A percentile compares a stretch with the other conserved stretches of the same genome.
phyloP scores from a whole-genome alignment of 2,888 invertebrate genomes.

The Diadromus collaris region DNA sequence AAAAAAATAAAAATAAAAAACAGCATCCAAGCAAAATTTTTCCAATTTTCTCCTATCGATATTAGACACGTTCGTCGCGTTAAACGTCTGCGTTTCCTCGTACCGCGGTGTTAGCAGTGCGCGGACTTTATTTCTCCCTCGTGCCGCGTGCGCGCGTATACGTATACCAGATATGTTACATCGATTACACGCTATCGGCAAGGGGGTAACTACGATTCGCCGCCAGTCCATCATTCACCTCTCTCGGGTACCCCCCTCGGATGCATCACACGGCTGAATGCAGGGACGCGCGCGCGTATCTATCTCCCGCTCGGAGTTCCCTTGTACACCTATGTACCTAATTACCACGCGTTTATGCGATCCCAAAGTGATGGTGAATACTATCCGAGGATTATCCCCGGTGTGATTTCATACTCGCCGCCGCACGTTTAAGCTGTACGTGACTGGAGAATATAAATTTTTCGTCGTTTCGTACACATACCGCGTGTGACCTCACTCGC shows the following conservation, averaged over 20 bases:
- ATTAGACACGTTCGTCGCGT: conserved; percentile 27
- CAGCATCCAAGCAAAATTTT: conserved; percentile 3
- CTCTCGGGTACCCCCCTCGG: background rate
- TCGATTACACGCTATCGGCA: conserved; percentile 53
- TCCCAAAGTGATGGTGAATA: conserved; percentile 33
- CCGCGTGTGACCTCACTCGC: background rate
- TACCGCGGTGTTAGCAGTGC: conserved; percentile 17
- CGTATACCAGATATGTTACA: conserved; percentile 45
- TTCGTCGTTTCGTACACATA: conserved; percentile 4
- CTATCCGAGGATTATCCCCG: conserved; percentile 34
- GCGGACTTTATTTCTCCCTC: conserved; percentile 27
- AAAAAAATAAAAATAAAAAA: background rate
- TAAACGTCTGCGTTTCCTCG: conserved; percentile 1
- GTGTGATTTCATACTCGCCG: conserved; percentile 42
- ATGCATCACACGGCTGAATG: background rate
- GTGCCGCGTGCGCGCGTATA: conserved; percentile 27
- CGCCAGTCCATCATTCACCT: conserved; percentile 56
- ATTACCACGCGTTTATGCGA: conserved; percentile 53
- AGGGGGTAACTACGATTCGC: conserved; percentile 53
- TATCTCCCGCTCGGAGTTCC: background rate
- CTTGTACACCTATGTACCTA: conserved; percentile 45
- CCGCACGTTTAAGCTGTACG: conserved; percentile 38
- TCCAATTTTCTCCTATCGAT: conserved; percentile 29
- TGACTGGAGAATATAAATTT: conserved; percentile 55
- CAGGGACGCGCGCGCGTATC: background rate